These are phyloP conservation scores for Dasypogon diadema DNA, from an alignment of 2,888 invertebrate species.

Conservation along the genomic window DNA sequence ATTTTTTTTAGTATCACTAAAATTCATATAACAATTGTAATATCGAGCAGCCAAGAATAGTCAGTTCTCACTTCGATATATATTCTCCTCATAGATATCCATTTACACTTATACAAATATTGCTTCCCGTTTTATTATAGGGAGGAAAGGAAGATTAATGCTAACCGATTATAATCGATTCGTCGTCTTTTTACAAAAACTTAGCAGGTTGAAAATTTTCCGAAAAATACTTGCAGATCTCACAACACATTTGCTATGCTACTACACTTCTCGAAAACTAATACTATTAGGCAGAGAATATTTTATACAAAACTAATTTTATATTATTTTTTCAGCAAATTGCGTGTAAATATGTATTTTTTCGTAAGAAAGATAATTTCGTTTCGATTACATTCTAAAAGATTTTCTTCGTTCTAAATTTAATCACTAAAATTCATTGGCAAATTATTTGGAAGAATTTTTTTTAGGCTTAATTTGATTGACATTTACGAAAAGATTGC, in stretches of 20 bases:
- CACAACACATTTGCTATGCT: neutral
- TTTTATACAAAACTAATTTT: slow-evolving; percentile 11
- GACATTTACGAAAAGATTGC: neutral
- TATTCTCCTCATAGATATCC: too few species aligned
- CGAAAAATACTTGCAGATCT: slow-evolving; percentile 1
- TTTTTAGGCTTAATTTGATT: neutral
- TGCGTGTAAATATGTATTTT: slow-evolving; percentile 1
- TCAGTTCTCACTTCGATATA: too few species aligned
- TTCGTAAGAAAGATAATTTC: slow-evolving; percentile 11
- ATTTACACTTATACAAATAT: too few species aligned
- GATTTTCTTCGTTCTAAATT: neutral
- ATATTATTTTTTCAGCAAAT: neutral
- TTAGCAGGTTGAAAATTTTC: slow-evolving; percentile 2
- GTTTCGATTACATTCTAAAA: neutral
- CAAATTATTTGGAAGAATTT: slow-evolving; percentile 11
- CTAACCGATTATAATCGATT: neutral
- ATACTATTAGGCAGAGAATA: slow-evolving; percentile 9
- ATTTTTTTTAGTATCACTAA: neutral
- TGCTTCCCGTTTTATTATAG: too few species aligned
- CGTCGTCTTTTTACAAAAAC: too few species aligned
- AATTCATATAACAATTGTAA: neutral
- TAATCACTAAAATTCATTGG: neutral
- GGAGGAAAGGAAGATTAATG: too few species aligned
- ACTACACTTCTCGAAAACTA: neutral
- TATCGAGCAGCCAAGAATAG: too few species aligned